Percentiles rank a stretch among this genome's conserved stretches.
Evolutionary conservation across 2,888 invertebrate genomes (phyloP).

Genomic region (Halictus ligatus): DNA sequence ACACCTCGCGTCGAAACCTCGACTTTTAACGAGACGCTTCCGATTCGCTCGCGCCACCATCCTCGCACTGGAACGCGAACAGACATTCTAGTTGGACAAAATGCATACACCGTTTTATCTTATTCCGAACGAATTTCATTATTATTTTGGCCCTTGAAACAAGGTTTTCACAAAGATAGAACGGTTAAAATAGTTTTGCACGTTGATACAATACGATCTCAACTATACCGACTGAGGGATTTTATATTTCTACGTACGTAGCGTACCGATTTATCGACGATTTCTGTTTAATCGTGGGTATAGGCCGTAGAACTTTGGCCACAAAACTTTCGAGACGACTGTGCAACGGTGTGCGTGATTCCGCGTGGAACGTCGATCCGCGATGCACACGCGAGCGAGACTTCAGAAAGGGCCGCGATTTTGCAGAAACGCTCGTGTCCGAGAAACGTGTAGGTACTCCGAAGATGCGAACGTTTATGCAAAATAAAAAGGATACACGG

Average conservation of each 20-base stretch:
- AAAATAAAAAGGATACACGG: slow-evolving; percentile 5
- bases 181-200: too few relatives aligned
- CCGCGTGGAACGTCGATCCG: not conserved
- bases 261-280: too few relatives aligned
- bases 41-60: not conserved
- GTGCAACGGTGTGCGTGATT: not conserved
- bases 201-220: too few relatives aligned
- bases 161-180: too few relatives aligned
- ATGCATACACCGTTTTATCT: too few relatives aligned
- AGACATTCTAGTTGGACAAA: not conserved
- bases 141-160: too few relatives aligned
- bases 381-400: not conserved
- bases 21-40: slow-evolving; percentile 58
- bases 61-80: not conserved
- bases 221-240: too few relatives aligned
- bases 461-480: not conserved
- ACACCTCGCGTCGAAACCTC: slow-evolving; percentile 46
- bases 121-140: too few relatives aligned
- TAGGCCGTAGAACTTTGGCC: not conserved
- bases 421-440: not conserved
- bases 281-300: not conserved
- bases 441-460: not conserved
- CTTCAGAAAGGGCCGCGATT: not conserved
- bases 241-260: too few relatives aligned
- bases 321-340: not conserved